A percentile compares a stretch with the other conserved stretches of the same genome.
These are phyloP conservation scores for Eupsittula cactorum DNA, from an alignment of 2,113 vertebrate genomes.

Conservation along the genomic window DNA sequence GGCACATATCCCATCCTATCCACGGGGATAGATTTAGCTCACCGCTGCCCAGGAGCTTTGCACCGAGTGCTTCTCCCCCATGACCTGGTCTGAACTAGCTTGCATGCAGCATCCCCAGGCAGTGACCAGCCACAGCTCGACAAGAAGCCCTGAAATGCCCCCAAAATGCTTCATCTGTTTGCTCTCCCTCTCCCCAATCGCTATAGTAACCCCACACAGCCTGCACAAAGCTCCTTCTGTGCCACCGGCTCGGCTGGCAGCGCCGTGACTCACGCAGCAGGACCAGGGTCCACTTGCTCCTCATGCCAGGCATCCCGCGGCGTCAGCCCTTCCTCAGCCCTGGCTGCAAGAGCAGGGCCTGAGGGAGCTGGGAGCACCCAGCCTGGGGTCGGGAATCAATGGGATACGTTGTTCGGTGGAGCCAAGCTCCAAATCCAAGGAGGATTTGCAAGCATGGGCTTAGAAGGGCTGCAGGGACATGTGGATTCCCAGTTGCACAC, in stretches of 20 bases:
- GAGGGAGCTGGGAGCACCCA: neutral
- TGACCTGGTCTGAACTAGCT: accelerated
- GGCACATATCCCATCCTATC: neutral
- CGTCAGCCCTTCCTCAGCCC: neutral
- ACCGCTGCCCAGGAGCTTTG: accelerated
- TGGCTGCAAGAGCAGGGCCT: neutral
- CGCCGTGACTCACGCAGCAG: neutral
- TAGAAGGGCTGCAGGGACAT: neutral
- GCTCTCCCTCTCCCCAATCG: slow-evolving; percentile 42
- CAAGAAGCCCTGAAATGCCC: neutral
- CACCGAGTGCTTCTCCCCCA: accelerated
- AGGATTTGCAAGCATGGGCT: neutral
- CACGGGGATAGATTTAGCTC: neutral
- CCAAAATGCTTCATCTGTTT: neutral
- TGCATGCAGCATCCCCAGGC: neutral
- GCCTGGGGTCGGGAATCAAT: neutral
- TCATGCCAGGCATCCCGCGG: neutral
- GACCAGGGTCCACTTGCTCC: neutral
- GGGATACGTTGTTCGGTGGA: accelerated
- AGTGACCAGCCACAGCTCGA: neutral
- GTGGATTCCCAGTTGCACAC: neutral
- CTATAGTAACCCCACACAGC: slow-evolving; percentile 8
- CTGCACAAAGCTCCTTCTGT: slow-evolving; percentile 53
- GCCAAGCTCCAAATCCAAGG: neutral
- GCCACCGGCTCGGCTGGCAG: neutral